Evolutionary conservation across 2,797 vertebrate genomes (phyloP), one percentile per base, ranked within the genome.

Genomic region (Sebastes alutus): DNA sequence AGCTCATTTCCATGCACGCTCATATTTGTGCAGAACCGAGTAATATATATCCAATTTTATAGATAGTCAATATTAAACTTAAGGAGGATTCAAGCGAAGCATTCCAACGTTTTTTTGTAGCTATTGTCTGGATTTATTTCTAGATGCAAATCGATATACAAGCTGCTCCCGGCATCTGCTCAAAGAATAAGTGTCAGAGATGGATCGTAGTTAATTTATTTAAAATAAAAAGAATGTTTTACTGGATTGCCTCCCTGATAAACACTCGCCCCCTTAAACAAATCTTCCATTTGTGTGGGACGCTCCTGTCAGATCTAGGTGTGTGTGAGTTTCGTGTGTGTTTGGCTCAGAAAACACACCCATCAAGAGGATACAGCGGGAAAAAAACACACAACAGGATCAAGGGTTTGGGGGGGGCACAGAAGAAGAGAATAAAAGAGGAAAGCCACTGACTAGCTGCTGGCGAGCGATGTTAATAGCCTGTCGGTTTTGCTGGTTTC

Each of bases 381-480:
- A 32, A 38, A 27, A 4, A 27, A 3, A 59, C 10, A 55, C 18
- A 71, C 69, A 55, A 70, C 76, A 75, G 64, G 73, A 85, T 70
- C 46, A 64, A 71, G 72, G 22, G 60, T 72, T 49, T 64, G 46
- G 46, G 7, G 22, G 56, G 49, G 6, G 12, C 2, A 25, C 3
- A 55, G 9, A 7, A 68, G 60, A 82, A 75, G 49, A 77, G 79
- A 85, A 88, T 84, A 46, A 87, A 88, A 90, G 75, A 83, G 64
- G 81, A 86, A 85, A 88, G 89, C 82, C 82, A 80, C 84, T 81
- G 86, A 83, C 87, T 81, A 65, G 84, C 83, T 88, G 80, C 80
- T 90, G 87, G 84, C 69, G 66, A 87, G 70, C 67, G 27, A 88
- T 72, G 83, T 87, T 91, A 92, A 94, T 83, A 84, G 82, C 58